phyloP scores from a whole-genome alignment of 2,888 invertebrate species.

The Diloba caeruleocephala region DNA sequence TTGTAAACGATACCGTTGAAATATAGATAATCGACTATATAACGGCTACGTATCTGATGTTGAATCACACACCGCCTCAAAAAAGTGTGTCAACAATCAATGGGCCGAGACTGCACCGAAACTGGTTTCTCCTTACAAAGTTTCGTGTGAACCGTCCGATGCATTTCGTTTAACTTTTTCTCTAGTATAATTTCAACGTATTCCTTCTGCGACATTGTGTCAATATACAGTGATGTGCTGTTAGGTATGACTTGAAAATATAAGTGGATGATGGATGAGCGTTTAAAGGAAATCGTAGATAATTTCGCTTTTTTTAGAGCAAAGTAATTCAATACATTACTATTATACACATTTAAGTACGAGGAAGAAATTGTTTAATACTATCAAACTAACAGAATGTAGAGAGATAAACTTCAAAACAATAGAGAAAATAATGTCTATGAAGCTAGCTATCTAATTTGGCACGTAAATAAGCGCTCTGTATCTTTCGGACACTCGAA shows the following conservation, averaged over 20 bases:
- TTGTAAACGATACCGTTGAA: slow-evolving; percentile 13
- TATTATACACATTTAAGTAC: neutral
- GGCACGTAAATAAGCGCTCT: slow-evolving; percentile 16
- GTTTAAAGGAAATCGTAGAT: slow-evolving; percentile 33
- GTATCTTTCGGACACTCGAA: slow-evolving; percentile 16
- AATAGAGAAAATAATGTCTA: neutral
- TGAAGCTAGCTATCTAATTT: slow-evolving; percentile 22
- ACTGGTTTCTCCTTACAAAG: slow-evolving; percentile 61
- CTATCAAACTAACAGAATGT: slow-evolving; percentile 4
- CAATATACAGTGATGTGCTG: slow-evolving; percentile 21
- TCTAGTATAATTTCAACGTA: slow-evolving; percentile 36
- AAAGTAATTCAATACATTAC: slow-evolving; percentile 13
- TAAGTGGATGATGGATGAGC: slow-evolving; percentile 26
- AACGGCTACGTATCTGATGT: slow-evolving; percentile 25
- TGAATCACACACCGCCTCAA: slow-evolving; percentile 38
- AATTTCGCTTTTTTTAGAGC: slow-evolving; percentile 3
- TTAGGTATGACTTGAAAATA: slow-evolving; percentile 29
- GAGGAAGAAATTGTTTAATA: too few species aligned
- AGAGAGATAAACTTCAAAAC: slow-evolving; percentile 5
- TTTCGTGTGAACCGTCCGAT: slow-evolving; percentile 54
- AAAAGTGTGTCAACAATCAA: slow-evolving; percentile 66
- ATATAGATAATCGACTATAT: slow-evolving; percentile 17
- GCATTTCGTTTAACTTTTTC: slow-evolving; percentile 40
- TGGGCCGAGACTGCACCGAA: slow-evolving; percentile 60
- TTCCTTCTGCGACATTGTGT: slow-evolving; percentile 32